Conservation (phyloP, 2,113 vertebrate species). For the Leptobrachium leishanense region DNA sequence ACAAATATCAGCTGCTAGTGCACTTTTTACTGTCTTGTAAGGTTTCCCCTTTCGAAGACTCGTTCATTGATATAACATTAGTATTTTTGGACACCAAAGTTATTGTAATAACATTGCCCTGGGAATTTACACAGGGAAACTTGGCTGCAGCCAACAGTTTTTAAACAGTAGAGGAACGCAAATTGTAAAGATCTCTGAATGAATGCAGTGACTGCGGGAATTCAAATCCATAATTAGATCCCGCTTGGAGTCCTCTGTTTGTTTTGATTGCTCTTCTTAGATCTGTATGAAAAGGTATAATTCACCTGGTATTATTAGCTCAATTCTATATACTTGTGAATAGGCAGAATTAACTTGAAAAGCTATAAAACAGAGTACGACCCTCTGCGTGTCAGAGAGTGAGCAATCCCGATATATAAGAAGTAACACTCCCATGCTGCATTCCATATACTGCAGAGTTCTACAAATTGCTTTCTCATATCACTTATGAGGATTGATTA, state of each 20-base stretch:
- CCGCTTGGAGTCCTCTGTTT: not conserved
- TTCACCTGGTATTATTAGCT: conserved; percentile 21
- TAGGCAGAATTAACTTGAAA: not conserved
- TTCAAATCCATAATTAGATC: conserved; percentile 17
- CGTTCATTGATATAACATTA: not conserved
- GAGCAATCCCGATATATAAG: too few relatives aligned
- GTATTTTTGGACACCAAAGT: not conserved
- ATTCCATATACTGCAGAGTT: too few relatives aligned
- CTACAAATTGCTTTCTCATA: too few relatives aligned
- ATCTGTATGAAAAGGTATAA: conserved; percentile 14
- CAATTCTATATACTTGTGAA: not conserved
- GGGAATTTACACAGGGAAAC: not conserved
- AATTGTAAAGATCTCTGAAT: not conserved
- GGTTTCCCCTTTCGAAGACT: not conserved
- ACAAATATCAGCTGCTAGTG: too few relatives aligned
- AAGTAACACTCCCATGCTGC: too few relatives aligned
- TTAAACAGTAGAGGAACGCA: not conserved
- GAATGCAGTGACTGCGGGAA: conserved; percentile 1
- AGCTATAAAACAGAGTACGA: not conserved
- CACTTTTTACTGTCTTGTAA: not conserved
- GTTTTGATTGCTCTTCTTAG: not conserved
- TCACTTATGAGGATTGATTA: too few relatives aligned
- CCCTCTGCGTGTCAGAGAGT: not conserved
- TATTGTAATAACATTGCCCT: not conserved
- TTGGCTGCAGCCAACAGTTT: not conserved